These are phyloP conservation scores for Scaptomyza graminum DNA, from an alignment of 1,140 invertebrate genomes.

Conservation along the genomic window DNA sequence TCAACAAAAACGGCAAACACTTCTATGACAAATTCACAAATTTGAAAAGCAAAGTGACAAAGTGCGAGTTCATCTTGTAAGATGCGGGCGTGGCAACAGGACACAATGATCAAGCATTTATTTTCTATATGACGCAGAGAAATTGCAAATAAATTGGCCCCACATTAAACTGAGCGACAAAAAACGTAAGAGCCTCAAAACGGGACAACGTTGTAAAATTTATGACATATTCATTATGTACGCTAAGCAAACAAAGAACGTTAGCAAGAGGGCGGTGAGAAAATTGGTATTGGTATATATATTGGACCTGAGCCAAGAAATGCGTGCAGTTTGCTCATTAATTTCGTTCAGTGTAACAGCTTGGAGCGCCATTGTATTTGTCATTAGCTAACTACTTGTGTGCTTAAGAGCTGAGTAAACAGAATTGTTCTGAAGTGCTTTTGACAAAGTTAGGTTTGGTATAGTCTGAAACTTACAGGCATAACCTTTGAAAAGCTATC, in stretches of 20 bases:
- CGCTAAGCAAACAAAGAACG: slow-evolving; percentile 31
- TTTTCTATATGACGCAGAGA: slow-evolving; percentile 41
- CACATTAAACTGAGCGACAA: slow-evolving; percentile 45
- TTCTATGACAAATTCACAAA: slow-evolving; percentile 71
- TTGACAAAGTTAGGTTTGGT: neutral
- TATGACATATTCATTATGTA: slow-evolving; percentile 69
- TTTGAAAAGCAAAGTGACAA: slow-evolving; percentile 13
- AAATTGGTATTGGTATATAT: neutral
- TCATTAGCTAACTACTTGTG: slow-evolving; percentile 1
- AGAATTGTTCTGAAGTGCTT: neutral
- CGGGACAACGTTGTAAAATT: slow-evolving; percentile 55
- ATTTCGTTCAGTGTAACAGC: slow-evolving; percentile 1
- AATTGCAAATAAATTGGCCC: slow-evolving; percentile 76
- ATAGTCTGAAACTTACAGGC: neutral
- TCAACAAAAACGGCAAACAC: slow-evolving; percentile 31
- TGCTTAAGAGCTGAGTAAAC: neutral
- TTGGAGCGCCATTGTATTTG: neutral
- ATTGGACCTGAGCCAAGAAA: too few relatives aligned
- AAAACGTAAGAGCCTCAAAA: neutral
- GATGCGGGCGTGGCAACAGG: slow-evolving; percentile 23
- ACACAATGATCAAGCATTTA: slow-evolving; percentile 21
- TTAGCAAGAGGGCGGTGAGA: slow-evolving; percentile 17
- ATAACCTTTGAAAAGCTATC: neutral
- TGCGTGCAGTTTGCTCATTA: neutral
- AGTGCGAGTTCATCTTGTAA: slow-evolving; percentile 25